These are phyloP conservation scores for Drymodes brunneopygia DNA, from an alignment of 2,113 vertebrate species.

Conservation along the genomic window DNA sequence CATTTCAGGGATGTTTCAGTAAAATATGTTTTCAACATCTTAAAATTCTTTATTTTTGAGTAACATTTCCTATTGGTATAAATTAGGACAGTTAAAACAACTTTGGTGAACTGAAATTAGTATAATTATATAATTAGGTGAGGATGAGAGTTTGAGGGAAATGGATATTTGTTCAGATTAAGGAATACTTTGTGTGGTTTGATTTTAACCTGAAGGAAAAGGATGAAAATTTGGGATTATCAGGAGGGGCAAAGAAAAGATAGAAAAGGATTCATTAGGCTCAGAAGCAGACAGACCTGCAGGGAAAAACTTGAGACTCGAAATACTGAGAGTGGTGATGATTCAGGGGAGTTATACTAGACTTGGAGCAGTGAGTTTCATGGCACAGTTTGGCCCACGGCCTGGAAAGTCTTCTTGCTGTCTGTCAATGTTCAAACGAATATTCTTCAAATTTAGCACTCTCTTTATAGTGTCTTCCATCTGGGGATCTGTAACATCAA, in stretches of 20 bases:
- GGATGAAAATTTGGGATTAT: not conserved
- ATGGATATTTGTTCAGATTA: not conserved
- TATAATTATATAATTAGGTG: not conserved
- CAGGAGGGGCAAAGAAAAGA: not conserved
- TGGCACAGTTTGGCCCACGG: not conserved
- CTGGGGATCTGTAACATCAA: not conserved
- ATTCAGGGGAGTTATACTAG: not conserved
- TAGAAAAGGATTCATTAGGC: not conserved
- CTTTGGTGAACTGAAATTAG: not conserved
- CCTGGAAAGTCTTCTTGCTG: slow-evolving; percentile 10
- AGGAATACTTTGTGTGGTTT: not conserved
- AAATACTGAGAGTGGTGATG: not conserved
- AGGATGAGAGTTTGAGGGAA: accelerated
- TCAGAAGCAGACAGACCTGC: not conserved
- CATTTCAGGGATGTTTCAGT: not conserved
- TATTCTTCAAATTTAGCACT: slow-evolving; percentile 17
- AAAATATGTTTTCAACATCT: not conserved
- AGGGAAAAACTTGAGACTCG: not conserved
- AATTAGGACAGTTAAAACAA: not conserved
- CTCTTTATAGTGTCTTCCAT: not conserved
- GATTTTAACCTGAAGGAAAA: not conserved
- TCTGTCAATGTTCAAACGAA: slow-evolving; percentile 8
- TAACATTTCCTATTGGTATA: not conserved
- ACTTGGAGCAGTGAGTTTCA: not conserved
- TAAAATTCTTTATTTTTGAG: not conserved